Evolutionary conservation across 1,140 invertebrate species (phyloP), one percentile per base, ranked within the genome.

Genomic region (Drosophila bocki): DNA sequence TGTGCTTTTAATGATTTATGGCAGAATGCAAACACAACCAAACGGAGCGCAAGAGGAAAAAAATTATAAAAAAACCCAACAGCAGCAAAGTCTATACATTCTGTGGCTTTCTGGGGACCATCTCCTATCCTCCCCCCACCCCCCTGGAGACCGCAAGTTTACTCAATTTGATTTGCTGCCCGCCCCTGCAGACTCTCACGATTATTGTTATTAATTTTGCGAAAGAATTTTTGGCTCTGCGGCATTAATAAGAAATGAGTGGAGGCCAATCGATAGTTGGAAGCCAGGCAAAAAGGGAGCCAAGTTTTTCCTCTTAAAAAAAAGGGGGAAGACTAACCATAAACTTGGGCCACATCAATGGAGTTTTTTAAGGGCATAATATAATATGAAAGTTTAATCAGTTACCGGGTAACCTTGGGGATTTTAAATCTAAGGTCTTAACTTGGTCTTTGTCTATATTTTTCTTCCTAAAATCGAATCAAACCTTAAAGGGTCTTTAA

Each of bases 151-250:
- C 75, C 75, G 56, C 80, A 75, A 64, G 41, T 78, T 58, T 75
- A 76, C 67, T 69, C 64, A 62, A 65, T 81, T 74, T 84, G 69
- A 84, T 80, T 84, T 80, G 53, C 59, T 75, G 80, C 69, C 47
- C 9, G 13, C 50, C 54, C 56, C 39, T 26, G 53, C 61, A 22
- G 22, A 41, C 37, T 35, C 70, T 83, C 54, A 72, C 70, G 70
- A 84, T 81, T 75, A 77, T 85, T 84, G 68, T 84, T 84, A 84
- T 84, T 84, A 84, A 80, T 85, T 81, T 85, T 84, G 69, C 47
- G 17, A 74, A 84, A 80, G 82, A 85, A 84, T 84, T 81, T 80
- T 70, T 15, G 60, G 42, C 48, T 47, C 61, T 71, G 42, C 47
- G 72, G 58, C 77, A 84, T 84, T 85, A 83, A 83, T 83, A 80